Evolutionary conservation across 2,113 vertebrate genomes (phyloP).

Genomic region (Melanocharis versteri): DNA sequence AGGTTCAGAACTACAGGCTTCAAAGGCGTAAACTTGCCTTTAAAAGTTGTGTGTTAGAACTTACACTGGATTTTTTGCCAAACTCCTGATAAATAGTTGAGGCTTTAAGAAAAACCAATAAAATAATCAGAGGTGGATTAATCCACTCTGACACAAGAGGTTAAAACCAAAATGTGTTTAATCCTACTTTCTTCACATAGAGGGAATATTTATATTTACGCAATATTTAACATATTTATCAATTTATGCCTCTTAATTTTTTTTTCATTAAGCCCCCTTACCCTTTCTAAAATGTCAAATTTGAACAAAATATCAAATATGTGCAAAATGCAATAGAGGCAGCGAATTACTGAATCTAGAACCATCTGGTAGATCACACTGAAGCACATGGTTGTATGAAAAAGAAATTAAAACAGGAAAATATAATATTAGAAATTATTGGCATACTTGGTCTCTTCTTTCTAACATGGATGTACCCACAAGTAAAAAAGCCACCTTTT

Average conservation of each 20-base stretch:
- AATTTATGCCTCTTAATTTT: neutral
- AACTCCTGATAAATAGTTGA: neutral
- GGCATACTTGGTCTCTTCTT: neutral
- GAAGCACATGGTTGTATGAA: neutral
- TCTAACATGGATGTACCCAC: neutral
- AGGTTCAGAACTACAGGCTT: constrained; percentile 23
- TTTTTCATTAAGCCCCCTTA: neutral
- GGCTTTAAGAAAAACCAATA: neutral
- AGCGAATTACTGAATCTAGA: neutral
- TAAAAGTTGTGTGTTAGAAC: constrained; percentile 8
- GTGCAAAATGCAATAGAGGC: neutral
- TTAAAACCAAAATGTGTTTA: neutral
- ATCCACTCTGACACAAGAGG: neutral
- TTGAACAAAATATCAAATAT: neutral
- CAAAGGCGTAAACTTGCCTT: constrained; percentile 8
- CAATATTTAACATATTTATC: neutral
- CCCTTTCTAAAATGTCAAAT: neutral
- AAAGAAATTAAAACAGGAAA: neutral
- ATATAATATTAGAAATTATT: neutral
- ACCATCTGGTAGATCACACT: neutral
- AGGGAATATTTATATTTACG: neutral
- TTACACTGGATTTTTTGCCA: neutral
- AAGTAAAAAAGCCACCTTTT: neutral
- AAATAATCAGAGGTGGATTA: neutral
- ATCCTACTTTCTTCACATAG: neutral